These are phyloP conservation scores for Cryptoblepharus egeriae DNA, from an alignment of 2,797 vertebrate species.

Conservation along the genomic window DNA sequence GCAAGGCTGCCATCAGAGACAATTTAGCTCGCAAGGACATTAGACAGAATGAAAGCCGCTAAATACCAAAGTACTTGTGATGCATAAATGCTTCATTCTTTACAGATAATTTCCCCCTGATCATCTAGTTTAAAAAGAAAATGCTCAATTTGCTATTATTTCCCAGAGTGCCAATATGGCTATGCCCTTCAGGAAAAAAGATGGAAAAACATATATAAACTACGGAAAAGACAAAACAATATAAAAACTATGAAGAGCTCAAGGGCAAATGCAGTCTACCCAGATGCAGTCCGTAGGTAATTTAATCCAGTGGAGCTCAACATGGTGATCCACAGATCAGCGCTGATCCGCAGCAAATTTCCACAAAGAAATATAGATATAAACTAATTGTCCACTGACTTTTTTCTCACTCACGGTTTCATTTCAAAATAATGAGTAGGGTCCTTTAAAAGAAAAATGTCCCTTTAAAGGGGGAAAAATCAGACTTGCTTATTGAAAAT, in stretches of 20 bases:
- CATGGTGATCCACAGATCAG: no score
- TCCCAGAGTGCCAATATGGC: neutral
- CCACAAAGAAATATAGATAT: no score
- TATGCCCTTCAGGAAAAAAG: neutral
- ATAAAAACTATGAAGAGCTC: accelerated
- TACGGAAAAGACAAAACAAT: neutral
- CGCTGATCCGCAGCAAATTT: no score
- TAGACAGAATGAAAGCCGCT: conserved; percentile 7
- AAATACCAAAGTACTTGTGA: conserved; percentile 31
- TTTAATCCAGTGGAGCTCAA: neutral
- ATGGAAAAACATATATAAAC: conserved; percentile 1
- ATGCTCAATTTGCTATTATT: neutral
- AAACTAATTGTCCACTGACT: no score
- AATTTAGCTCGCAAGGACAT: conserved; percentile 26
- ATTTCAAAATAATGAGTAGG: no score
- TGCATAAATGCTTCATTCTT: neutral
- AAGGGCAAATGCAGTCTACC: no score
- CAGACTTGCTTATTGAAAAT: no score
- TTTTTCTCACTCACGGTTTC: no score
- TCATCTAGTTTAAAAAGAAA: neutral
- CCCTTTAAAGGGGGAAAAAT: no score
- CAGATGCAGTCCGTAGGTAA: neutral
- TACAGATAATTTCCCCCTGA: neutral
- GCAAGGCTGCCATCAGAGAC: conserved; percentile 19
- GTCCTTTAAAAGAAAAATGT: no score